Conservation (phyloP, 2,888 invertebrate species). For the Plagodis dolabraria region DNA sequence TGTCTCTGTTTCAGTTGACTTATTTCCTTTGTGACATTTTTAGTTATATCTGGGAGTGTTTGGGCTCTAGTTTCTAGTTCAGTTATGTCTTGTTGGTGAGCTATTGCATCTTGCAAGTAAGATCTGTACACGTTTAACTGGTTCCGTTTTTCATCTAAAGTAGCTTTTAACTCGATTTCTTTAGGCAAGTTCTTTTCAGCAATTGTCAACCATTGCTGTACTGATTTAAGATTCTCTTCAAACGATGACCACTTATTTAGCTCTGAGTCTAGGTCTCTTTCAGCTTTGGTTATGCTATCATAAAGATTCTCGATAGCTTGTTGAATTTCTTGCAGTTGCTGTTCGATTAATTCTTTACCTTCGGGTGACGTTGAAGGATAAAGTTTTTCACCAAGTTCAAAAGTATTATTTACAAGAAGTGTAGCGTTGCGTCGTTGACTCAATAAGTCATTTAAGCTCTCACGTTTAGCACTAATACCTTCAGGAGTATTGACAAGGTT, state of each 20-base stretch:
- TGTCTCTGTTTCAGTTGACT: conserved; percentile 89
- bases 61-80: conserved; percentile 92
- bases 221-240: conserved; percentile 92
- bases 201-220: conserved; percentile 91
- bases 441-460: conserved; percentile 89
- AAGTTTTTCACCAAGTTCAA: conserved; percentile 94
- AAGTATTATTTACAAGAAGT: conserved; percentile 91
- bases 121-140: conserved; percentile 94
- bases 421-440: conserved; percentile 91
- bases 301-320: conserved; percentile 92
- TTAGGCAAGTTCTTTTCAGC: conserved; percentile 90
- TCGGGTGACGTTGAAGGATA: conserved; percentile 94
- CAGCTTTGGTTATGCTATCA: conserved; percentile 91
- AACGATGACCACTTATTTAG: conserved; percentile 95
- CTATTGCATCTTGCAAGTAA: conserved; percentile 91
- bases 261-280: conserved; percentile 92
- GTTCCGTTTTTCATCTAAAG: conserved; percentile 95
- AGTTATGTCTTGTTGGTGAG: conserved; percentile 93
- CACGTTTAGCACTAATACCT: conserved; percentile 88
- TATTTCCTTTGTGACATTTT: conserved; percentile 89
- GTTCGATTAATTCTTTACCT: conserved; percentile 93
- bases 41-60: conserved; percentile 91
- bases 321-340: conserved; percentile 93
- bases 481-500: conserved; percentile 87
- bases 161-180: conserved; percentile 92